These are phyloP conservation scores for Myathropa florea DNA, from an alignment of 2,888 invertebrate genomes.

Conservation along the genomic window DNA sequence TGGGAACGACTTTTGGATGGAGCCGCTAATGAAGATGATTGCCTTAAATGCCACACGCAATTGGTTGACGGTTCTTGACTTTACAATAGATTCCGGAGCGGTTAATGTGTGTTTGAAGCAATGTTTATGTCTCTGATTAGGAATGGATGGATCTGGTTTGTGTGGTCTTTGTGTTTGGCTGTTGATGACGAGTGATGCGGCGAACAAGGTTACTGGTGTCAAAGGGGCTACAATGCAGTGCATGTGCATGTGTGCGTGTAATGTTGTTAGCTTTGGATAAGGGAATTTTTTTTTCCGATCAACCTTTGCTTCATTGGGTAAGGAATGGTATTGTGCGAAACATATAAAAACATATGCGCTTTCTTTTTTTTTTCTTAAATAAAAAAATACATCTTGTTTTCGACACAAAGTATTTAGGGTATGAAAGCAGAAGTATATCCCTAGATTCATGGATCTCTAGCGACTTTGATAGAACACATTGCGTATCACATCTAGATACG, in stretches of 20 bases:
- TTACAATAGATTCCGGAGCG: slow-evolving; percentile 1
- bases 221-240: background rate
- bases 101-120: slow-evolving; percentile 11
- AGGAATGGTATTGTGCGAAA: no score
- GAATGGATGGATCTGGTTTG: background rate
- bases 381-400: no score
- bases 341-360: no score
- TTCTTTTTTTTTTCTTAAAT: no score
- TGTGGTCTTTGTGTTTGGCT: background rate
- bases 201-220: background rate
- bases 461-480: no score
- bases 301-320: no score
- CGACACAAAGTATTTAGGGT: no score
- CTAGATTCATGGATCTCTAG: no score
- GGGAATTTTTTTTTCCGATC: no score
- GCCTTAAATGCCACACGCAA: slow-evolving; percentile 24
- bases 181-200: background rate
- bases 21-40: slow-evolving; percentile 54
- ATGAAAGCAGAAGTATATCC: no score
- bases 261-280: no score
- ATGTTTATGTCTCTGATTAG: background rate
- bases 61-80: slow-evolving; percentile 23
- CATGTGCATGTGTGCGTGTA: background rate
- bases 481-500: no score
- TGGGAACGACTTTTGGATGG: slow-evolving; percentile 35